Evolutionary conservation across 2,113 vertebrate species (phyloP), one percentile per base, ranked within the genome.

Genomic region (Lethenteron camtschaticum): DNA sequence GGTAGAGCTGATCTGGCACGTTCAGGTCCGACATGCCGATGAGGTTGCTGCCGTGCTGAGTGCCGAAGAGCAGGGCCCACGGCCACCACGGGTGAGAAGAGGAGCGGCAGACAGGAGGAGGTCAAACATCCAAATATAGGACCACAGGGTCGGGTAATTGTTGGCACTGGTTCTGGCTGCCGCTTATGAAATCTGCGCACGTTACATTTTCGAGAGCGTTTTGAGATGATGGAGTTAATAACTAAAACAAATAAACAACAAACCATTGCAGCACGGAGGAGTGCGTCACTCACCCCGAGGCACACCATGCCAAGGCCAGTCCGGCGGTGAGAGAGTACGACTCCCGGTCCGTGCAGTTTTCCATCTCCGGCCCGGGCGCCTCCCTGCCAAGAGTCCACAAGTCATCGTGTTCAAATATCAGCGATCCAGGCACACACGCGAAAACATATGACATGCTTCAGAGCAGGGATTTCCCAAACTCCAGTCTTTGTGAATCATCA

Each of bases 331-430:
- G 76, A 0, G 94, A 99, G 72, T 96, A 99, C 1, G 92, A 96
- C 75, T 99, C 94, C 74, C 94, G 82, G 75, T 99, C 94, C 0
- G 90, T 96, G 73, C 92, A 99, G 73, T 94, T 94, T 72, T 99
- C 91, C 94, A 99, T 96, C 74, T 99, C 94, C 2, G 94, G 94
- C 14, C 94, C 94, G 1, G 94, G 94, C 2, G 92, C 91, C 91
- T 87, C 2, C 84, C 84, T 85, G 66, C n/a, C 4, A 60, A 56
- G 20, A 55, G 60, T 13, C 63, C 9, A 60, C 9, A 11, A 12
- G 10, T 60, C n/a, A 60, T 56, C 20, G 18, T 57, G 59, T 58
- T 9, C 3, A 70, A 70, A 24, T 55, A 13, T 12, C 59, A 71
- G n/a, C 24, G 9, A 68, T 68, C 24, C n/a, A 16, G 63, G 63